A percentile compares a stretch with the other conserved stretches of the same genome.
phyloP scores from a whole-genome alignment of 2,888 invertebrate species.

The Eulithis prunata region DNA sequence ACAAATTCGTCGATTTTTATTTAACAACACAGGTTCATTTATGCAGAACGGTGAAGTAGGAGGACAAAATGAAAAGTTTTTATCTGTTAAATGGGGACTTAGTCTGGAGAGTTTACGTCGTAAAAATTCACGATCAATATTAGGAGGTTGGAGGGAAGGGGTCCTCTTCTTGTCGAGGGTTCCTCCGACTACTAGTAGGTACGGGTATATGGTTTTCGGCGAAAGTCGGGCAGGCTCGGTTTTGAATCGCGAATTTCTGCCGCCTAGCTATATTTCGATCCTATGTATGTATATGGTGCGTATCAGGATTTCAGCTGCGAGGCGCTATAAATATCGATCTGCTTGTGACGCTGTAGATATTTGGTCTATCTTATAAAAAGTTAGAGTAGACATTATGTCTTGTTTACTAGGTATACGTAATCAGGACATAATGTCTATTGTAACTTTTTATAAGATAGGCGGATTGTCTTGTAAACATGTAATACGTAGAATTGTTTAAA shows the following conservation, averaged over 20 bases:
- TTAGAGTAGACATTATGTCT: no score
- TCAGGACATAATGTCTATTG: no score
- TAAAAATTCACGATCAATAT: conserved; percentile 79
- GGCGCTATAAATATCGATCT: conserved; percentile 9
- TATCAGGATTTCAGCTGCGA: not conserved
- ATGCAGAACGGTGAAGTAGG: conserved; percentile 12
- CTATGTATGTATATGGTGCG: not conserved
- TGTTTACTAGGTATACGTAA: no score
- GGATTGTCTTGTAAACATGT: not conserved
- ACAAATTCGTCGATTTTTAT: conserved; percentile 8
- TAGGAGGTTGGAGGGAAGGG: conserved; percentile 62
- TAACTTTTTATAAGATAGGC: no score
- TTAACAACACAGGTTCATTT: conserved; percentile 10
- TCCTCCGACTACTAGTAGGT: conserved; percentile 57
- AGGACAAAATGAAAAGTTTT: conserved; percentile 30
- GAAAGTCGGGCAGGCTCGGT: conserved; percentile 45
- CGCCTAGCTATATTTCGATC: conserved; percentile 15
- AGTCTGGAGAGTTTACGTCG: conserved; percentile 59
- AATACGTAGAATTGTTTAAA: not conserved
- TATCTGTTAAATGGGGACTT: conserved; percentile 37
- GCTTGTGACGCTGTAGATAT: not conserved
- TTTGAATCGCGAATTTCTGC: conserved; percentile 13
- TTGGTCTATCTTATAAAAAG: no score
- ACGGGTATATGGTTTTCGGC: conserved; percentile 57
- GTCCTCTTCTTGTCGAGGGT: conserved; percentile 63